Percentiles rank a stretch among this genome's conserved stretches.
These are phyloP conservation scores for Erpornis zantholeuca DNA, from an alignment of 2,113 vertebrate species.

Conservation along the genomic window DNA sequence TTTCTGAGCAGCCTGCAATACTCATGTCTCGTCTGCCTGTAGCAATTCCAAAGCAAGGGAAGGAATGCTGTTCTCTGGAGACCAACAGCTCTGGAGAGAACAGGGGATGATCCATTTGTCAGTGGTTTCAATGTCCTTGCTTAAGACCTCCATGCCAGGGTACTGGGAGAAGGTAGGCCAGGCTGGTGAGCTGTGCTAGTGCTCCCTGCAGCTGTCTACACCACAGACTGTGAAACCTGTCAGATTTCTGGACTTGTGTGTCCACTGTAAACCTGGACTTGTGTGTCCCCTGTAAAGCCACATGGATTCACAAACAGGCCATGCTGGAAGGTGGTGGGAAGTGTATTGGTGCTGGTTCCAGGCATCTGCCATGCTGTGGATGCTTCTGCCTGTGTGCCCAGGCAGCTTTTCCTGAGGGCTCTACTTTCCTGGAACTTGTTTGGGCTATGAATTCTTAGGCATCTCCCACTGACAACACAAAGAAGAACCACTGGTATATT, in stretches of 20 bases:
- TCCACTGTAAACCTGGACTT: not conserved
- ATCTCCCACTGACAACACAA: accelerated
- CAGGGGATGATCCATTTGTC: not conserved
- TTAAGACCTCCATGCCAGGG: not conserved
- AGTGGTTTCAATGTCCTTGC: not conserved
- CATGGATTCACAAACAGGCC: not conserved
- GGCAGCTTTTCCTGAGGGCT: not conserved
- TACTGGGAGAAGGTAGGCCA: not conserved
- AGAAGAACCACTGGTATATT: not conserved
- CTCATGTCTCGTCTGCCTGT: not conserved
- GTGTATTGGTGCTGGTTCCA: not conserved
- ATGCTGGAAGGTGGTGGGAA: accelerated
- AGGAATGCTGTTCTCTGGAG: not conserved
- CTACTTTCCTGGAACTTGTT: not conserved
- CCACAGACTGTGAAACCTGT: not conserved
- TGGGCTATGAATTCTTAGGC: not conserved
- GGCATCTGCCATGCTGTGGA: not conserved
- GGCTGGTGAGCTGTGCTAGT: not conserved
- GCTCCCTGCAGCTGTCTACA: not conserved
- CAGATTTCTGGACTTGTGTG: not conserved
- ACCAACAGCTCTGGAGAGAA: not conserved
- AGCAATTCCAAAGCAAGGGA: not conserved
- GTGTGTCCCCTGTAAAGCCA: not conserved
- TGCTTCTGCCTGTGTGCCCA: not conserved
- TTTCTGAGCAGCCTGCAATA: not conserved